Evolutionary conservation across 1,140 invertebrate genomes (phyloP), one percentile per base, ranked within the genome.

Genomic region (Eupristina koningsbergeri): DNA sequence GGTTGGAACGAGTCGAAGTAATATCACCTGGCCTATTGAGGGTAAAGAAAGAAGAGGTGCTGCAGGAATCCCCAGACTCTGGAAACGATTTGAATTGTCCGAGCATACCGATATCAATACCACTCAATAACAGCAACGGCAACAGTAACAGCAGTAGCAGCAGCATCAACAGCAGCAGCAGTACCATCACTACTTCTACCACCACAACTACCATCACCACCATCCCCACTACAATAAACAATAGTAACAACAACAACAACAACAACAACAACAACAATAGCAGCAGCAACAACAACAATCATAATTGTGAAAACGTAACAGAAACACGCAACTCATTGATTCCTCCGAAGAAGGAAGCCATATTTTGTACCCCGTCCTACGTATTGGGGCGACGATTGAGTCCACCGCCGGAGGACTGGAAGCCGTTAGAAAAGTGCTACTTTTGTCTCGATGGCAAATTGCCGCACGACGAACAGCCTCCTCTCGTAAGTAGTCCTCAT

Each of bases 391-490:
- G 90, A 87, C 88, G 90, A 81, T 86, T 91, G 86, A 94, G 93
- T 87, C 91, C 93, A 86, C 91, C 91, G 87, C 94, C 95, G 34
- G 93, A 95, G 90, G 97, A 97, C 91, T 98, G 96, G 96, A 95
- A 95, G 91, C 96, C 96, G 86, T 93, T 96, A 88, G 95, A 96
- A 91, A 96, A 96, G 93, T 97, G 97, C 93, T 96, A 96, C 94
- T 97, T 97, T 92, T 98, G 97, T 93, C 94, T 96, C 90, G 95
- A 96, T 94, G 96, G 95, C 90, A 96, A 96, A 91, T 93, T 95
- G 92, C 93, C 91, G 83, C 92, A 93, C 91, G 93, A 93, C 90
- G 93, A 93, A 88, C 93, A 93, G 90, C 91, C 93, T 90, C 93
- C 93, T 87, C 92, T 94, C 92, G 94, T 94, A 89, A 93, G 93